A percentile compares a stretch with the other conserved stretches of the same genome.
phyloP scores from a whole-genome alignment of 2,888 invertebrate genomes.

The Diloba caeruleocephala region DNA sequence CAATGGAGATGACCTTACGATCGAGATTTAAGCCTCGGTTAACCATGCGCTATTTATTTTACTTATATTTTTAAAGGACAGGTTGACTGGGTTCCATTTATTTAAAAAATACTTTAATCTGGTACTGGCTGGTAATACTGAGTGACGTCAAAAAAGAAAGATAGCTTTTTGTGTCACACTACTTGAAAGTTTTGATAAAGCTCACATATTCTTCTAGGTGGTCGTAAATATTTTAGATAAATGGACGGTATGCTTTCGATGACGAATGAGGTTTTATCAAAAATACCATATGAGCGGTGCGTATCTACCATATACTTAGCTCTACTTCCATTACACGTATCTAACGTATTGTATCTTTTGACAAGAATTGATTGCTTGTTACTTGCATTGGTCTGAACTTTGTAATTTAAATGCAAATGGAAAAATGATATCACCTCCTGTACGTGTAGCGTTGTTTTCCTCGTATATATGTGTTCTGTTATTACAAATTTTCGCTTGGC shows the following conservation, averaged over 20 bases:
- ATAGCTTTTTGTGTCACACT: slow-evolving; percentile 29
- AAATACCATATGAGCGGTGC: slow-evolving; percentile 35
- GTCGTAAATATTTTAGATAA: slow-evolving; percentile 71
- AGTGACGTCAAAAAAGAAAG: slow-evolving; percentile 21
- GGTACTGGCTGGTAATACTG: slow-evolving; percentile 15
- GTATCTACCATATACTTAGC: slow-evolving; percentile 24
- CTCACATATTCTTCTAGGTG: slow-evolving; percentile 61
- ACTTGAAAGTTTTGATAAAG: slow-evolving; percentile 55
- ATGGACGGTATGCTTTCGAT: slow-evolving; percentile 51
- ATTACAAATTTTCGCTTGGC: slow-evolving; percentile 14
- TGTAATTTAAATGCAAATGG: slow-evolving; percentile 37
- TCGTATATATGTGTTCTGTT: slow-evolving; percentile 30
- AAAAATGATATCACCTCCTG: slow-evolving; percentile 25
- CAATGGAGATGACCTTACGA: slow-evolving; percentile 84
- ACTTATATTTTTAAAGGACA: slow-evolving; percentile 56
- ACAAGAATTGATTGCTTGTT: slow-evolving; percentile 24
- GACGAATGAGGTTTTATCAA: slow-evolving; percentile 58
- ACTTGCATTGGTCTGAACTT: slow-evolving; percentile 2
- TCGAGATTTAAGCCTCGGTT: slow-evolving; percentile 70
- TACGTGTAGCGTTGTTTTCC: slow-evolving; percentile 16
- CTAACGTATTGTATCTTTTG: slow-evolving; percentile 20
- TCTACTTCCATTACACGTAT: slow-evolving; percentile 31
- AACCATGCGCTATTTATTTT: slow-evolving; percentile 65
- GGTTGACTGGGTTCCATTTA: slow-evolving; percentile 48
- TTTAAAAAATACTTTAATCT: slow-evolving; percentile 14